Evolutionary conservation across 1,140 invertebrate genomes (phyloP), one percentile per base, ranked within the genome.

Genomic region (Brachionus plicatilis): DNA sequence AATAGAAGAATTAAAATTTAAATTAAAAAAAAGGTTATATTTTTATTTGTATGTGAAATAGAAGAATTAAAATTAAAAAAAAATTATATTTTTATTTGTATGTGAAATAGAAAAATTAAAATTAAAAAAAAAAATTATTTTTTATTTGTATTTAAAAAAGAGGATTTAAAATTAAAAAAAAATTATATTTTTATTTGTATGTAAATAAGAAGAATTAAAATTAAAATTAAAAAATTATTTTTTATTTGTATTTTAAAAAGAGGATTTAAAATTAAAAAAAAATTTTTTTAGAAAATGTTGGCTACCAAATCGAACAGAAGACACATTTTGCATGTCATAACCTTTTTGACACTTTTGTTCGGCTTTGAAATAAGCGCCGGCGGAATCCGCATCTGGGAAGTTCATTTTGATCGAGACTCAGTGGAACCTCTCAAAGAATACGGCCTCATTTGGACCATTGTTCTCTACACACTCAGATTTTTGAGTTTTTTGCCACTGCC

Each of bases 401-500:
- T 50, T 3, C 41, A 80, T 80, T 41, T 41, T 27, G 53, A 60
- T 3, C 29, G 53, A 4, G 84, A 41, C 11, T 37, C 72, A 43
- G 43, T 85, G 11, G 60, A 79, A 24, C 47, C 76, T 2, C 12
- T 75, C 33, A 60, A 78, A 72, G 20, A 85, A 14, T 56, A 60
- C 27, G 45, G 84, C 17, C 24, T 78, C 2, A 20, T 84, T 20
- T 75, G 72, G 45, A 75, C 83, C 27, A 29, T 87, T 5, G 20
- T 87, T 2, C 83, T 88, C 37, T 88, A 87, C 75, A 50, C 85
- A 7, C 37, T 87, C 5, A 83, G 86, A 70, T 85, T 86, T 60
- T 83, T 87, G 41, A 85, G 86, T 1, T 79, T 88, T 11, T 70
- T 87, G 41, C 86, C 86, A 4, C 50, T 87, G 11, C 86, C 86